Base-by-base conservation (phyloP, 2,888 invertebrate species). In the Beris morrisii region DNA sequence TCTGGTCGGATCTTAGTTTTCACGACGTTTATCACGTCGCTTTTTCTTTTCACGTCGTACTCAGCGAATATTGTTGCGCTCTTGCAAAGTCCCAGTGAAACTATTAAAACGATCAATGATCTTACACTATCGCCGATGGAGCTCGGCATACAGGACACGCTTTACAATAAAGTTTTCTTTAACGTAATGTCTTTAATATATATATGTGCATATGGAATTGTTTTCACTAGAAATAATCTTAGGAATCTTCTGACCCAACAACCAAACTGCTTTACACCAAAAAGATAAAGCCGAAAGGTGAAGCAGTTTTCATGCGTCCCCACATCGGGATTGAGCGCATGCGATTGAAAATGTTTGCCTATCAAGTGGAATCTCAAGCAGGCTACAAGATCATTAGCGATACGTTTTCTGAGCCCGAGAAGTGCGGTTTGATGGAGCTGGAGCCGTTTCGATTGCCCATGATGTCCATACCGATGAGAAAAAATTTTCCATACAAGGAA, bases 61-160 rank as follows among this genome's bases (percentile, higher is more conserved):
- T 86, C 87, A n/a, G 87, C 87, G 28, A 87, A 86, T 78, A 84
- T 87, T 70, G 87, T 87, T 69, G 84, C 85, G 12, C 78, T 87
- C 67, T 78, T 87, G 71, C 87, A 87, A 77, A 83, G 84, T 71
- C 86, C 87, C n/a, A 86, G 86, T 75, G 77, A 83, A 72, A 83
- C 85, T 15, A 81, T 87, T 64, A 81, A 78, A 66, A 82, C 84
- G 13, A 76, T 87, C 61, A 79, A 76, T 4, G 85, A 87, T 75
- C 80, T 87, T n/a, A 76, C 83, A 1, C 78, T 78, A 69, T 86
- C 86, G 1, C 85, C 84, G 2, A 77, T 87, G 73, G 78, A 79
- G 53, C 77, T 86, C 50, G 86, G 83, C 4, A 83, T 86, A 3
- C 86, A 87, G 76, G 84, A 86, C 54, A 83, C 85, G 4, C 83